Base-by-base conservation (phyloP, 2,113 vertebrate species). In the Centropristis striata region DNA sequence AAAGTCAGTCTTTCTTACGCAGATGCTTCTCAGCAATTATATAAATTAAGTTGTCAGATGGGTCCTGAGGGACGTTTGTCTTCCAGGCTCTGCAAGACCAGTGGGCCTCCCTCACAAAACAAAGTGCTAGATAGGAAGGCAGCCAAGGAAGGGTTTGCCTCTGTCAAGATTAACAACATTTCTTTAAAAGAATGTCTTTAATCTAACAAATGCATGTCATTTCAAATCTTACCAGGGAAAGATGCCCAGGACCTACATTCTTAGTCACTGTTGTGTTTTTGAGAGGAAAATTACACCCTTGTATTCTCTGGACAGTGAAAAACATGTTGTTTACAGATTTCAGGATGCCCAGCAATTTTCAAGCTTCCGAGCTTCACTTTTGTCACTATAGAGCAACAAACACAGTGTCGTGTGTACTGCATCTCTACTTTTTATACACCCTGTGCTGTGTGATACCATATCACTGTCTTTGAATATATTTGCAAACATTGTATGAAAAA, bases 11-110 rank as follows among this genome's bases (percentile, higher is more conserved):
- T 89, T 86, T 91, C 78, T 75, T 66, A 80, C 71, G 81, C 90
- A 94, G 85, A 91, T 87, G 88, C 88, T 92, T 92, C 85, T 25
- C 23, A 88, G 83, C 88, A 93, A 93, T 93, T 93, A 90, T 72
- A 93, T 85, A 88, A 92, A 94, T 93, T 86, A 94, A 90, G 84
- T 90, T 94, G 93, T 94, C 93, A 94, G 92, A 92, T 84, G 79
- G 73, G 66, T 90, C 90, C 88, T 51, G 84, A 65, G 88, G 92
- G 90, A 88, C 50, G 65, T 84, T 84, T 76, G 86, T 91, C 88
- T 93, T 89, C 61, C 80, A 75, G 71, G 51, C 88, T 80, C 59
- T 71, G 84, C 32, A 58, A 57, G 83, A 90, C 84, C 88, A 73
- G 77, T 49, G 68, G 82, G 77, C 72, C 71, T 72, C 66, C 59